Conservation (phyloP, 1,140 invertebrate species). For the Anagrus nilaparvatae region DNA sequence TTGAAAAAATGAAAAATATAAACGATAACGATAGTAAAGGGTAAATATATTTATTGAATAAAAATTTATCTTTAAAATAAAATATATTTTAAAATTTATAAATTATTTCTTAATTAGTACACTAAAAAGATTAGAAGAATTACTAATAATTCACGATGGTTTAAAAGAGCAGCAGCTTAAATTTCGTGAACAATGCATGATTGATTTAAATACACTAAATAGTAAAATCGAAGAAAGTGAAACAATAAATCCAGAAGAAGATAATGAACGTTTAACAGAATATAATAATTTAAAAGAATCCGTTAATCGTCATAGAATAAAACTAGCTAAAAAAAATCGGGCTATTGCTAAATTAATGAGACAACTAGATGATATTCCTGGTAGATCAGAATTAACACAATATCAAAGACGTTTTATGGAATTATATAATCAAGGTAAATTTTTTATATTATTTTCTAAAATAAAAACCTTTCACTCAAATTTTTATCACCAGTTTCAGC, state of each 20-base stretch:
- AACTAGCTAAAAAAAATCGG: slow-evolving; percentile 72
- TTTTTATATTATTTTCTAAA: neutral
- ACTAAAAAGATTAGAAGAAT: slow-evolving; percentile 50
- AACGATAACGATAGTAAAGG: slow-evolving; percentile 41
- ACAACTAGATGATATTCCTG: slow-evolving; percentile 84
- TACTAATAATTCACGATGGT: slow-evolving; percentile 61
- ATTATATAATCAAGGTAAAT: slow-evolving; percentile 85
- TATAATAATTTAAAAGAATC: slow-evolving; percentile 51
- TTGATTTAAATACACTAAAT: slow-evolving; percentile 50
- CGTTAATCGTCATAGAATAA: slow-evolving; percentile 47
- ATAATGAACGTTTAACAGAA: slow-evolving; percentile 30
- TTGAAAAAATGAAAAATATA: slow-evolving; percentile 39
- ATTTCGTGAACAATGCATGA: slow-evolving; percentile 67
- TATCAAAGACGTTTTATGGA: slow-evolving; percentile 94
- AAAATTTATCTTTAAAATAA: slow-evolving; percentile 1
- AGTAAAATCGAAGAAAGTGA: slow-evolving; percentile 45
- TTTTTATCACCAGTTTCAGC: slow-evolving; percentile 64
- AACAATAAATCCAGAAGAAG: slow-evolving; percentile 23
- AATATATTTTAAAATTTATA: slow-evolving; percentile 4
- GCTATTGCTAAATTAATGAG: slow-evolving; percentile 66
- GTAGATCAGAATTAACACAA: slow-evolving; percentile 83
- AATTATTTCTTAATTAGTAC: slow-evolving; percentile 38
- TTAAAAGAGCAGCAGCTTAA: slow-evolving; percentile 62
- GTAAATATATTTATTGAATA: slow-evolving; percentile 27
- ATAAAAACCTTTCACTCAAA: slow-evolving; percentile 6